Base-by-base conservation (phyloP, 2,797 vertebrate genomes). In the Acrossocheilus fasciatus region DNA sequence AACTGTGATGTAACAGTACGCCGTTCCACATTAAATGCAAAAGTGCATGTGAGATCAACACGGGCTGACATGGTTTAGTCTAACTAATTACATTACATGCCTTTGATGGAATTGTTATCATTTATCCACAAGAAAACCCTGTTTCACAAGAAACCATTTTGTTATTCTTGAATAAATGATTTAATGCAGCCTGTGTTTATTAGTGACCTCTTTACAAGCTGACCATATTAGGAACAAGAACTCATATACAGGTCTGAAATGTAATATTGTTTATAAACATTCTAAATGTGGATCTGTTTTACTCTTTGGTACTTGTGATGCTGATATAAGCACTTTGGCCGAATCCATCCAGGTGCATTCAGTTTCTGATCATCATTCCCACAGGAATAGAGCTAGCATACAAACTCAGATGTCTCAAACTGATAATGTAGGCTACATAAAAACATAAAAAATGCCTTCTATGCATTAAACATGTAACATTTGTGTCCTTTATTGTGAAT, bases 321-420 rank as follows among this genome's bases (percentile, higher is more conserved):
- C 86, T 83, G 54, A 90, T 36, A 66, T 78, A 79, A 79, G 66
- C 88, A 87, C 54, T 87, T 77, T 85, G 47, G 41, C 64, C 54
- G n/a, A 57, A 80, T 64, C 4, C 47, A 75, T 47, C 62, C 70
- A 82, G 45, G 64, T 76, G 80, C 83, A 66, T 52, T 72, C 83
- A 80, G 87, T 88, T 88, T 85, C 64, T 81, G 81, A 50, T 81
- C 68, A 39, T 87, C 87, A 82, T 34, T 82, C 80, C 85, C 73
- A 64, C 10, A 59, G 83, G 74, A 84, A 54, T 57, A 30, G 34
- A 76, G n/a, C 15, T 81, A 36, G 68, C 26, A 62, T 66, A 26
- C 17, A 50, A 73, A 70, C 76, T 3, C 11, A 54, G 17, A 12
- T 9, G 2, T 50, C 11, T 23, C 50, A 76, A 14, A 76, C 5